Evolutionary conservation across 2,888 invertebrate species (phyloP), one percentile per base, ranked within the genome.

Genomic region (Epistrophe eligans): DNA sequence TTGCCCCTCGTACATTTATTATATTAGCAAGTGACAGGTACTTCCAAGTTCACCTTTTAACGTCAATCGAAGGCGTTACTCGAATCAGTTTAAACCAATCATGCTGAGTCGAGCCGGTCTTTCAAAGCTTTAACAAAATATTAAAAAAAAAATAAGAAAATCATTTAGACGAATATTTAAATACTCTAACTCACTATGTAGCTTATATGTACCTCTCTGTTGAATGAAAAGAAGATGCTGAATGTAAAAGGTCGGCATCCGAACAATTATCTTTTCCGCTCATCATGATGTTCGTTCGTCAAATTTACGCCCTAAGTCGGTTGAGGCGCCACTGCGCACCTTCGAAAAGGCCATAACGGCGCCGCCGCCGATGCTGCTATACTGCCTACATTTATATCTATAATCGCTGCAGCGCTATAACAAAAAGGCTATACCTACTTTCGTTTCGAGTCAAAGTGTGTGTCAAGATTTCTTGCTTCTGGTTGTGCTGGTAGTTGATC

Each of bases 241-340:
- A 32, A 35, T 11, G 15, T 28, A 52, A 60, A 70, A 55, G 62
- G 79, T 66, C 70, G 64, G 45, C 79, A 19, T 57, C 43, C 40
- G 79, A 88, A 77, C 84, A 88, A 88, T 88, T 88, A 88, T 88
- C 77, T 88, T 77, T 84, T 84, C 84, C 70, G 79, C 80, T 88
- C 84, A 84, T 88, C 88, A 88, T 88, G 84, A 88, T 88, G 84
- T 80, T 84, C 73, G 84, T 84, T 84, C 88, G 84, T 88, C 88
- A 87, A 72, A 87, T 88, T 84, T 84, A 84, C 88, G 88, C 88
- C 88, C 87, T 24, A 64, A 43, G 57, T 74, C 13, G 50, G 43
- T 45, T 50, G 32, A 58, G 77, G 87, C 87, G 87, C 87, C 87
- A 87, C 52, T 50, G 50, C 3, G 52, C 70, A 71, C 77, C 66